Percentiles rank a stretch among this genome's conserved stretches.
Evolutionary conservation across 2,888 invertebrate genomes (phyloP).

Genomic region (Keiferia lycopersicella): DNA sequence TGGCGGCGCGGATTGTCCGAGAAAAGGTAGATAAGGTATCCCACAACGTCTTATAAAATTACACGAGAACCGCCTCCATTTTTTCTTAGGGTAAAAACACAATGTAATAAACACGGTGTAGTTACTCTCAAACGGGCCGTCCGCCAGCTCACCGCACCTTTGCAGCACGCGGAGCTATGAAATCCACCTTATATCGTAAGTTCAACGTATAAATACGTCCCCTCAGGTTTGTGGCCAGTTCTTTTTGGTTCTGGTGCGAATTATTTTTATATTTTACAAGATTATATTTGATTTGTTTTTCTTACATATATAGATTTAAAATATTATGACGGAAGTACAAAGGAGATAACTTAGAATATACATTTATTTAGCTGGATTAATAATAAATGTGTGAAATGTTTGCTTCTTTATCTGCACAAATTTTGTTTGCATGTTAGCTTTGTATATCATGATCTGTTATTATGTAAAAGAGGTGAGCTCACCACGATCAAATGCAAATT

Average conservation of each 20-base stretch:
- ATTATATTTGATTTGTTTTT: slow-evolving; percentile 15
- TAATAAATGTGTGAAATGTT: slow-evolving; percentile 20
- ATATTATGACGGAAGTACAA: slow-evolving; percentile 19
- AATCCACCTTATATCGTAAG: too few relatives aligned
- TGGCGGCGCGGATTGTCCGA: too few relatives aligned
- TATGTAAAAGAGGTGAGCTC: neutral
- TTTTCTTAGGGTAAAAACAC: too few relatives aligned
- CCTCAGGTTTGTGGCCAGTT: slow-evolving; percentile 2
- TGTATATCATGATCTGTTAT: neutral
- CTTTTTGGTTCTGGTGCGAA: slow-evolving; percentile 13
- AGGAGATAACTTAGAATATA: slow-evolving; percentile 16
- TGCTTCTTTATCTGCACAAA: slow-evolving; percentile 20
- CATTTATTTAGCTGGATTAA: slow-evolving; percentile 7
- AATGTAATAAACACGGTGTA: too few relatives aligned
- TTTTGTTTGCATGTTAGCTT: slow-evolving; percentile 14
- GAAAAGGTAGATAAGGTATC: too few relatives aligned
- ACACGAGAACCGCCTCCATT: too few relatives aligned
- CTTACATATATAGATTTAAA: slow-evolving; percentile 17
- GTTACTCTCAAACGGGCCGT: too few relatives aligned
- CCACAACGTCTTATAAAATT: too few relatives aligned
- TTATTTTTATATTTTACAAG: slow-evolving; percentile 19
- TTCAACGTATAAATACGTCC: neutral
- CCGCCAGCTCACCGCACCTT: too few relatives aligned
- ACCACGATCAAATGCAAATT: neutral
- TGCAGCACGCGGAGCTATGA: too few relatives aligned